These are phyloP conservation scores for Willisornis vidua DNA, from an alignment of 2,113 vertebrate genomes.

Conservation along the genomic window DNA sequence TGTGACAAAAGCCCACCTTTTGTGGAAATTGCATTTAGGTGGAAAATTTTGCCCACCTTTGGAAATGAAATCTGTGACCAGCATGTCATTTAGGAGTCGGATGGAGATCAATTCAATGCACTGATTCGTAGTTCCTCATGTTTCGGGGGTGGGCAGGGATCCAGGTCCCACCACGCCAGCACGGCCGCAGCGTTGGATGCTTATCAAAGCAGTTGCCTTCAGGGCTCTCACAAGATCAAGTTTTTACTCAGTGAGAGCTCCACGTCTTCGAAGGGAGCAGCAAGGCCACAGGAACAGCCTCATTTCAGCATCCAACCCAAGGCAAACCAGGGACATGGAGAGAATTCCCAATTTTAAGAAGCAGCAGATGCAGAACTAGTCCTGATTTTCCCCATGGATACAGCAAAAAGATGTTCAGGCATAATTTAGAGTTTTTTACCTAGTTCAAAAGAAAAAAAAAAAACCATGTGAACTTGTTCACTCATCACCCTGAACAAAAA, in stretches of 20 bases:
- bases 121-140: conserved; percentile 35
- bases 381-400: neutral
- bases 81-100: neutral
- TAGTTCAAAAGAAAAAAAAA: neutral
- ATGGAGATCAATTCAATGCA: neutral
- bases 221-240: conserved; percentile 1
- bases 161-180: conserved; percentile 29
- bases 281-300: neutral
- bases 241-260: neutral
- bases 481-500: conserved; percentile 35
- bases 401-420: neutral
- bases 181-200: neutral
- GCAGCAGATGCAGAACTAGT: neutral
- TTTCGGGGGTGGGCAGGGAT: neutral
- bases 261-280: neutral
- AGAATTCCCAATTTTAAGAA: neutral
- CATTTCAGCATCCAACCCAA: neutral
- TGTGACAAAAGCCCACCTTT: neutral
- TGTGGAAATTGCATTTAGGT: neutral
- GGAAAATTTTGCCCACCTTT: conserved; percentile 14
- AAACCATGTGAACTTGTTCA: neutral
- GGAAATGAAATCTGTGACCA: neutral
- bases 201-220: conserved; percentile 19
- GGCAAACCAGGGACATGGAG: neutral
- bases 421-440: neutral